Evolutionary conservation across 1,140 invertebrate genomes (phyloP), one percentile per base, ranked within the genome.

Genomic region (Euschistus heros): DNA sequence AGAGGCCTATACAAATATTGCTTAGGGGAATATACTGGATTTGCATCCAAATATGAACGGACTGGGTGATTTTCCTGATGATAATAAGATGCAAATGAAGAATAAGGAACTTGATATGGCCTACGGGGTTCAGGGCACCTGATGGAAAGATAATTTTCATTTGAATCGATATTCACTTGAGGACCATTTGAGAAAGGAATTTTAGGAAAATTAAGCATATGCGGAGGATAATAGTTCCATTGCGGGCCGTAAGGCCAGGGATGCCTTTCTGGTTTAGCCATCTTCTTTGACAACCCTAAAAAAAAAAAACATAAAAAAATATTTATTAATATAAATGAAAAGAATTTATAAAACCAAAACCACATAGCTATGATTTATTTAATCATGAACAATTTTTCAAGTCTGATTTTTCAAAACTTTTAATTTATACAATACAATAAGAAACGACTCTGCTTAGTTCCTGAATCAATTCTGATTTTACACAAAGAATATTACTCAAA

Each of bases 191-290:
- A 24, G 24, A 24, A 26, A 14, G 54, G 54, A 24, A 57, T 24
- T 26, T 57, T 57, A 57, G 54, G n/a, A 24, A 57, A 57, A 26
- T 26, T 26, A 26, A 57, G 24, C 20, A 57, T 24, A 57, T 57
- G 54, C 20, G 18, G 54, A 24, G 54, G 54, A 26, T 57, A 57
- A 14, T 57, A 57, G 14, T 57, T 57, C 54, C 54, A 57, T 26
- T 57, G 54, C 26, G 54, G 54, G 15, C 54, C 24, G 15, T 57
- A 57, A 22, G 18, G 54, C 54, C 54, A 57, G 15, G 54, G 54
- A 57, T 57, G 24, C 15, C 54, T 57, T 26, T 57, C 54, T 57
- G 54, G 54, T 26, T 57, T 57, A 57, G 24, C 54, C 54, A 57
- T 57, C 54, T 26, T 26, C 54, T 8, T 24, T 57, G 24, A 24